Base-by-base conservation (phyloP, 2,113 vertebrate species). In the Ophiodon elongatus region DNA sequence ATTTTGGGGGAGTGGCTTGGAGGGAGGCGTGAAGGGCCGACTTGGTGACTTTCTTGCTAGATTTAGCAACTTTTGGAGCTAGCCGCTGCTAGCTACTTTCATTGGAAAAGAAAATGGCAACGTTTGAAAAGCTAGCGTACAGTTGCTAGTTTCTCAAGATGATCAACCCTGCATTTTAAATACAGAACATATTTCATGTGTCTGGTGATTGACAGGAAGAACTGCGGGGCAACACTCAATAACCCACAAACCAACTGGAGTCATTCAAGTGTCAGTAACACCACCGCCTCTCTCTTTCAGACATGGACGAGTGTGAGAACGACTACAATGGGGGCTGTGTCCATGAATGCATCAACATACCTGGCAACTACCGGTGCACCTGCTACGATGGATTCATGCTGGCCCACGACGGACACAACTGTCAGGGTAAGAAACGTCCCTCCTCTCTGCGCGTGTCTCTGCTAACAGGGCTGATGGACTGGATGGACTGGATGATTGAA, bases 321-420 rank as follows among this genome's bases (percentile, higher is more conserved):
- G 98, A 99, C 91, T 98, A 98, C 95, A 99, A 97, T 0, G 98
- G 98, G 0, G 98, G 98, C 73, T 99, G 98, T 7, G 98, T 99
- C 66, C 98, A 99, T 0, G 98, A 99, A 82, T 99, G 98, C 80
- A 98, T 99, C 96, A 99, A 99, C 94, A 99, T 99, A 84, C 98
- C 98, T 0, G 98, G 98, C 6, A 99, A 99, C 96, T 99, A 99
- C 95, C 93, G 98, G 64, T 99, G 98, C 79, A 99, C 97, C 0
- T 99, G 98, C 94, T 99, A 99, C 0, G 98, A 99, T 31, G 98
- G 98, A 1, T 99, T 99, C 96, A 99, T 97, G 97, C 87, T 99
- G 91, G 97, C 98, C 2, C 96, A 99, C 0, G 98, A 99, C 0
- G 98, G 98, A 85, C 98, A 99, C 95, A 99, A 99, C 94, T 99